Evolutionary conservation across 2,888 invertebrate species (phyloP).

Genomic region (Rapana venosa): DNA sequence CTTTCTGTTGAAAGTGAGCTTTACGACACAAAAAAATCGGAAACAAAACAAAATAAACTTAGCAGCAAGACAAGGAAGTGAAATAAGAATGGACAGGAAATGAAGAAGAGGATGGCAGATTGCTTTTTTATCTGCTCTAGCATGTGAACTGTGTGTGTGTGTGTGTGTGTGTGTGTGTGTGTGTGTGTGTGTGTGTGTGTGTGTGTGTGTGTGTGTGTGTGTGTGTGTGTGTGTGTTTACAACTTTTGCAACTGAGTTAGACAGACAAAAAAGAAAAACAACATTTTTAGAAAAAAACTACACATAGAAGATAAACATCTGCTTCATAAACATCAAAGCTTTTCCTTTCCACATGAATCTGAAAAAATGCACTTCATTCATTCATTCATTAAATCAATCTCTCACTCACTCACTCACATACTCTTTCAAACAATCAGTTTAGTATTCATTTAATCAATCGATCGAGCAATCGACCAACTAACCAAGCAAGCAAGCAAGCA

Average conservation of each 20-base stretch:
- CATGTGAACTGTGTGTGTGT: not conserved
- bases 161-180: not conserved
- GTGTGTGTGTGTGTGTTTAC: not conserved
- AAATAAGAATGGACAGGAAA: not conserved
- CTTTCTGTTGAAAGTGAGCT: not conserved
- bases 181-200: slow-evolving; percentile 5
- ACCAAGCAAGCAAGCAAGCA: no score
- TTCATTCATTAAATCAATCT: no score
- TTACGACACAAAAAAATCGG: not conserved
- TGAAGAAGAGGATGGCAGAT: not conserved
- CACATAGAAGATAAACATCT: no score
- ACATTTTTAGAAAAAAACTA: no score
- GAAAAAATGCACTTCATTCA: no score
- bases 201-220: not conserved
- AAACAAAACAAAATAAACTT: not conserved
- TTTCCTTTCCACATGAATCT: no score
- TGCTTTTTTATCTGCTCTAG: not conserved
- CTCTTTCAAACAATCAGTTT: no score
- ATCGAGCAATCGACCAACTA: no score
- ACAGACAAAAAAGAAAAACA: no score
- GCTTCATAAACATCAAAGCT: no score
- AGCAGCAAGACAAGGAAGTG: not conserved
- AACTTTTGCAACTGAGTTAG: not conserved
- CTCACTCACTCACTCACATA: no score
- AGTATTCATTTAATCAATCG: no score